Conservation (phyloP, 1,140 invertebrate species). For the Portunus trituberculatus region DNA sequence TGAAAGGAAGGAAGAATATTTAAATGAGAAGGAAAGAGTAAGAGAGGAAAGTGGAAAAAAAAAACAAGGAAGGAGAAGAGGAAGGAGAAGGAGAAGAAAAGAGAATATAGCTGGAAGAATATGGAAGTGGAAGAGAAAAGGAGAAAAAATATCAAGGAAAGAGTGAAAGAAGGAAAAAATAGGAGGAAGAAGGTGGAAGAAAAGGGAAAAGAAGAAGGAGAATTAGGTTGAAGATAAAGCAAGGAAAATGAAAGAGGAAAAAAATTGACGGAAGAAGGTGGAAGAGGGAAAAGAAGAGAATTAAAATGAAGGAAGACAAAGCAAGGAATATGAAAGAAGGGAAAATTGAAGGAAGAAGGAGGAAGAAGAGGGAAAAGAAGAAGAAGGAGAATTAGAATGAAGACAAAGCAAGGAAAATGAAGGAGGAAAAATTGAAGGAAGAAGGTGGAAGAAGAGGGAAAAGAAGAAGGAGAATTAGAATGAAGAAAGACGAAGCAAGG, state of each 20-base stretch:
- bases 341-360: background rate
- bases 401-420: background rate
- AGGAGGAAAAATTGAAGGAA: background rate
- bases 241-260: background rate
- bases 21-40: too few species aligned
- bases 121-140: background rate
- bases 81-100: too few species aligned
- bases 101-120: background rate
- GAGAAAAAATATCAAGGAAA: background rate
- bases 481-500: background rate
- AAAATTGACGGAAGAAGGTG: background rate
- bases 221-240: background rate
- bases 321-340: too few species aligned
- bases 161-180: background rate
- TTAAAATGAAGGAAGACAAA: background rate
- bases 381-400: background rate
- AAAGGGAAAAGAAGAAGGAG: background rate
- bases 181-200: background rate
- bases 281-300: background rate
- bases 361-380: background rate
- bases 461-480: background rate
- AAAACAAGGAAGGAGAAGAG: background rate
- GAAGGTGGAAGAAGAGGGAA: background rate
- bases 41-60: background rate
- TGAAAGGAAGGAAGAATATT: background rate